A percentile compares a stretch with the other conserved stretches of the same genome.
These are phyloP conservation scores for Lophura nycthemera DNA, from an alignment of 2,113 vertebrate species.

Conservation along the genomic window DNA sequence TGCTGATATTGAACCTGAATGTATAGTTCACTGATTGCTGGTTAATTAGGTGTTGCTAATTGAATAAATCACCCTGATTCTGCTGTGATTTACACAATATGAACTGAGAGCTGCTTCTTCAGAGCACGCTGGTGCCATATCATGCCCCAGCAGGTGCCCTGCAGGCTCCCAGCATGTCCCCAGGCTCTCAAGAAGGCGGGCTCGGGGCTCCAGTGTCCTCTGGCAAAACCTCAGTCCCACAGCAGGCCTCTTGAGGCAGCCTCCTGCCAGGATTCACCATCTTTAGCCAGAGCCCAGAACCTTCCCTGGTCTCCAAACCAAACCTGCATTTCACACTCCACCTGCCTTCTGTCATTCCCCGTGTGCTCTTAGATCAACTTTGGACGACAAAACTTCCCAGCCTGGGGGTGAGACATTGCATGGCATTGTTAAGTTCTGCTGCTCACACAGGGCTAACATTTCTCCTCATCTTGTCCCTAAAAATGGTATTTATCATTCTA, in stretches of 20 bases:
- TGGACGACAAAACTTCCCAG: not conserved
- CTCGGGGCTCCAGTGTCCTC: fast-evolving
- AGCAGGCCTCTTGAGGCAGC: not conserved
- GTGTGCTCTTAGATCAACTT: not conserved
- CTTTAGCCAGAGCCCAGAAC: not conserved
- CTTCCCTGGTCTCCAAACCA: not conserved
- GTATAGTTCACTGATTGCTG: not conserved
- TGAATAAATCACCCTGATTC: not conserved
- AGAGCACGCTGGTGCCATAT: not conserved
- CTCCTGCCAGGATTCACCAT: not conserved
- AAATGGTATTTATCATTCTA: not conserved
- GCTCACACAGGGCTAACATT: not conserved
- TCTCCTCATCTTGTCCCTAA: not conserved
- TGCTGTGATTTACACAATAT: not conserved
- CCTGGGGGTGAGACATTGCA: not conserved
- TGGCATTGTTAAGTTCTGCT: not conserved
- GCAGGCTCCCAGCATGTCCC: fast-evolving
- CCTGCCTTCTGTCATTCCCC: not conserved
- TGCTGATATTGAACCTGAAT: not conserved
- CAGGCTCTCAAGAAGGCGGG: not conserved
- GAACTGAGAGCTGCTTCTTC: not conserved
- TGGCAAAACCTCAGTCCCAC: not conserved
- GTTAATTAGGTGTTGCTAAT: not conserved
- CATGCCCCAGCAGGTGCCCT: not conserved
- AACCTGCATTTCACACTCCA: not conserved